These are phyloP conservation scores for Apolygus lucorum DNA, from an alignment of 1,140 invertebrate species.

Conservation along the genomic window DNA sequence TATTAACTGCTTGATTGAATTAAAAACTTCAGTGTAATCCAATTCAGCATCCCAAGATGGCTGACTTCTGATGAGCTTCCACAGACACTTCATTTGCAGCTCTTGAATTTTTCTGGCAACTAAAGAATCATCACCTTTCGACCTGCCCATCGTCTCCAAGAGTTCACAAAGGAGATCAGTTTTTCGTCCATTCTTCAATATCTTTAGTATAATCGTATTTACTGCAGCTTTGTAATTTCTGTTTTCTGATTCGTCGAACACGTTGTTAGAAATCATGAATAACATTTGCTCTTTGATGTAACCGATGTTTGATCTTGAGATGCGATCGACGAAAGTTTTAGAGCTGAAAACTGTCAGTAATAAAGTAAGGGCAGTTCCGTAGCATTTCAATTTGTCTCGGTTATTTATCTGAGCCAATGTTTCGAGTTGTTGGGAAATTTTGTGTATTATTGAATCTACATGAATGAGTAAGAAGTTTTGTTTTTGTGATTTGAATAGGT, in stretches of 20 bases:
- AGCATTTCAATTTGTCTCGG: neutral
- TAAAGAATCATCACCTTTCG: too few relatives aligned
- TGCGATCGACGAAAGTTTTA: neutral
- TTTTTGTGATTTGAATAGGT: neutral
- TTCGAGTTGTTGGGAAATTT: neutral
- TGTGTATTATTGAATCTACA: neutral
- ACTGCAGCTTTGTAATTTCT: constrained; percentile 31
- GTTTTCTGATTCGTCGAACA: neutral
- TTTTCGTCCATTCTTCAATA: constrained; percentile 34
- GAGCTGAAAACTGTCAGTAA: neutral
- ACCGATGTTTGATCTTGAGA: neutral
- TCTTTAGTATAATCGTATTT: constrained; percentile 33
- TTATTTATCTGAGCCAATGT: neutral
- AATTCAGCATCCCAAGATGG: constrained; percentile 33
- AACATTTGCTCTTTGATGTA: neutral
- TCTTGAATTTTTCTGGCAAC: neutral
- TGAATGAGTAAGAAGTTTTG: neutral
- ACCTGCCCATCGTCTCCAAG: neutral
- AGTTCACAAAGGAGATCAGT: constrained; percentile 15
- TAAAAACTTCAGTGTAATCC: constrained; percentile 32
- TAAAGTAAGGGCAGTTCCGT: neutral
- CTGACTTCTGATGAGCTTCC: constrained; percentile 34
- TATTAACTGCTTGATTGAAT: too few relatives aligned
- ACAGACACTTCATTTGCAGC: constrained; percentile 29
- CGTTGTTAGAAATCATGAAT: neutral